A percentile compares a stretch with the other conserved stretches of the same genome.
These are phyloP conservation scores for Geothlypis trichas DNA, from an alignment of 2,113 vertebrate species.

Conservation along the genomic window DNA sequence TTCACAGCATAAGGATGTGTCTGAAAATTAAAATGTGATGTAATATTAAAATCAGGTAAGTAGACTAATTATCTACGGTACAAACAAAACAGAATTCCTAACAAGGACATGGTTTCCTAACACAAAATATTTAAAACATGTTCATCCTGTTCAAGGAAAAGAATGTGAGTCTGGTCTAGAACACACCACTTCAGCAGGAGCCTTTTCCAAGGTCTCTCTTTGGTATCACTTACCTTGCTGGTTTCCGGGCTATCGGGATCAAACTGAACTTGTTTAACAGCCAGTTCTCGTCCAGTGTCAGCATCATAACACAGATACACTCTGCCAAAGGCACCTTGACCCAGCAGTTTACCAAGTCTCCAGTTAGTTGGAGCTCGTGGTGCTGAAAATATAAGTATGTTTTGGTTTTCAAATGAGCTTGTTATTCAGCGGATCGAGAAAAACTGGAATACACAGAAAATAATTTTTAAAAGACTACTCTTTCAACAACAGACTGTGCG, in stretches of 20 bases:
- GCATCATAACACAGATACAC: constrained; percentile 97
- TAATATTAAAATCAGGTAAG: not conserved
- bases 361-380: constrained; percentile 98
- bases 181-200: not conserved
- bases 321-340: constrained; percentile 95
- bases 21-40: not conserved
- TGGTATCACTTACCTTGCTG: constrained; percentile 85
- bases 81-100: not conserved
- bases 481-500: not conserved
- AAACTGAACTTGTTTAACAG: constrained; percentile 98
- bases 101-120: not conserved
- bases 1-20: not conserved
- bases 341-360: constrained; percentile 94
- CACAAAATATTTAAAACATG: not conserved
- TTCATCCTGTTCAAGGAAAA: not conserved
- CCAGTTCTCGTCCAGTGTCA: constrained; percentile 94
- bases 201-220: not conserved
- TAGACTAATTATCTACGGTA: not conserved
- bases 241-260: constrained; percentile 97
- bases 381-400: constrained; percentile 76
- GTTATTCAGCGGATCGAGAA: constrained; percentile 8
- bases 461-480: not conserved
- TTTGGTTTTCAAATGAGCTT: constrained; percentile 48
- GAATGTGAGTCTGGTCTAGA: not conserved
- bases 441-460: constrained; percentile 45